Base-by-base conservation (phyloP, 2,797 vertebrate species). In the Nyctalus aviator region DNA sequence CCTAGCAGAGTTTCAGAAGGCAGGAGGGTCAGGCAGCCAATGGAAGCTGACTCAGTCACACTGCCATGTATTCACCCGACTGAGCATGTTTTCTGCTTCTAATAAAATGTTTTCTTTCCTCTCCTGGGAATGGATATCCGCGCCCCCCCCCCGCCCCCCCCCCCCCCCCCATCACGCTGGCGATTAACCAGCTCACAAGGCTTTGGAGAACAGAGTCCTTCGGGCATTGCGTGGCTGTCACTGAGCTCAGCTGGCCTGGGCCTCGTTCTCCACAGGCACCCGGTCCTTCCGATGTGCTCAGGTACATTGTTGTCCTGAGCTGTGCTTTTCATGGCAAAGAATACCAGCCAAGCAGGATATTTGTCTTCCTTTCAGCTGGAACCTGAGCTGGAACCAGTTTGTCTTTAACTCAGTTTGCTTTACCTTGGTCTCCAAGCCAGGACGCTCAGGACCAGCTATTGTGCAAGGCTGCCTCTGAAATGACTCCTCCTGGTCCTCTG, bases 31-130 rank as follows among this genome's bases (percentile, higher is more conserved):
- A 6, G 35, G 23, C 8, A 30, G 35, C 53, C n/a, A 76, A 12
- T 8, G 32, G n/a, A 88, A 90, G n/a, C 14, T n/a, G 37, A 44
- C 37, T 41, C 78, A 59, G 32, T 55, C 3, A 0, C 21, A 5
- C 20, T 87, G 46, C 41, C 50, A 35, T 50, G 77, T 37, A 41
- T 57, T 55, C 48, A 46, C 23, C 4, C 50, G 12, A 62, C 3
- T 73, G 41, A 90, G 82, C 64, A 21, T 3, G 77, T 84, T 64
- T 93, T 73, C 2, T 32, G 13, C 15, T 35, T 55, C 91, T 77
- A 20, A 62, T 20, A 57, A 94, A 92, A 77, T 48, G 20, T 30
- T 92, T 82, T 92, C 18, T 66, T 78, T 75, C 91, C 18, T 93
- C 14, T 78, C 53, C 20, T 27, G n/a, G 46, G 8, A 48, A 53